Evolutionary conservation across 2,888 invertebrate genomes (phyloP).

Genomic region (Koerneria pararmatus): DNA sequence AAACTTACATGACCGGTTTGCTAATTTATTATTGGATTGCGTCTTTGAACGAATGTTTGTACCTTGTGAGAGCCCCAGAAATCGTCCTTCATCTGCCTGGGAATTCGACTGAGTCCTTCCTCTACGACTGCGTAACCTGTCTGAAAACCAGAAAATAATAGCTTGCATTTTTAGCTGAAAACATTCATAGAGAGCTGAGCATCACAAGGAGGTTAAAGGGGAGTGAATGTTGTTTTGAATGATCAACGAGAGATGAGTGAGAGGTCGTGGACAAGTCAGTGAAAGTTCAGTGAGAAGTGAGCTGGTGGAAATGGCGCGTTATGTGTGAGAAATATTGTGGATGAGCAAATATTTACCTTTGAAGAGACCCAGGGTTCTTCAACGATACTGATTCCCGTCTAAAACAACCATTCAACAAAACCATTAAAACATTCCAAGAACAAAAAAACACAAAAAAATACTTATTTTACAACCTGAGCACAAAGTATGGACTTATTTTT

Average conservation of each 20-base stretch:
- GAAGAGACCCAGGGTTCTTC: slow-evolving; percentile 24
- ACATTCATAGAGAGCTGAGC: background rate
- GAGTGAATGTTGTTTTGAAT: background rate
- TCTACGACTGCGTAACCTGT: slow-evolving; percentile 46
- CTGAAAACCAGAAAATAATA: slow-evolving; percentile 24
- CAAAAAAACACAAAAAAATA: too few relatives aligned
- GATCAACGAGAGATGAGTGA: background rate
- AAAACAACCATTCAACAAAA: too few relatives aligned
- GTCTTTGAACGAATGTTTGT: background rate
- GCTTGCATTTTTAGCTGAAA: background rate
- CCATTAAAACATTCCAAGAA: too few relatives aligned
- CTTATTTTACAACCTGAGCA: too few relatives aligned
- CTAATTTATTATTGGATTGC: background rate
- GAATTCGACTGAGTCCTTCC: slow-evolving; percentile 38
- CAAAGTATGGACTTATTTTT: too few relatives aligned
- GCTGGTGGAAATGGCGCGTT: background rate
- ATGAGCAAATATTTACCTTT: too few relatives aligned
- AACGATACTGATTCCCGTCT: slow-evolving; percentile 21
- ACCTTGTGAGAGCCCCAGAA: slow-evolving; percentile 46
- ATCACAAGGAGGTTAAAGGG: background rate
- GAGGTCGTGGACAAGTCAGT: background rate
- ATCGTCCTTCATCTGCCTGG: slow-evolving; percentile 42
- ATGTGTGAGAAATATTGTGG: slow-evolving; percentile 20
- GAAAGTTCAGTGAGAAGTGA: background rate
- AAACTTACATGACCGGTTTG: background rate